Evolutionary conservation across 2,888 invertebrate species (phyloP).

Genomic region (Orthosia cruda): DNA sequence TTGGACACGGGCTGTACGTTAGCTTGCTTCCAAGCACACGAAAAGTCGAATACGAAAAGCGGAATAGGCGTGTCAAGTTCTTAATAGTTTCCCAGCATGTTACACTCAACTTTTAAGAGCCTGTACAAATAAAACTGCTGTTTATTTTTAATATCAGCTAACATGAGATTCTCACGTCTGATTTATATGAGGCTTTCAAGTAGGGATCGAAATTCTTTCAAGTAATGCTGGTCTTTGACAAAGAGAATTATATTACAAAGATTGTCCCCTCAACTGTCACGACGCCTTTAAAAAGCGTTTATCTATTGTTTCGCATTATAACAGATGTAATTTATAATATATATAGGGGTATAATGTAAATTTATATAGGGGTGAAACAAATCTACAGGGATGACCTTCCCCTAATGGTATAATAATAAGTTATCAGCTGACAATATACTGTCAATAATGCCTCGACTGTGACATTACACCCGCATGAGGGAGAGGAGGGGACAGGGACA

Average conservation of each 20-base stretch:
- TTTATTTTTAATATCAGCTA: background rate
- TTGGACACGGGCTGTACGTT: too few relatives aligned
- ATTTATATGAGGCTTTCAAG: background rate
- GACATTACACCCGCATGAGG: slow-evolving; percentile 24
- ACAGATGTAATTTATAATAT: too few relatives aligned
- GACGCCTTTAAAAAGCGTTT: too few relatives aligned
- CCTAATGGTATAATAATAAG: background rate
- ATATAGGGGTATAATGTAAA: background rate
- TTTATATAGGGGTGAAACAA: background rate
- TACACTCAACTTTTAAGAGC: background rate
- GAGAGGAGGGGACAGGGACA: slow-evolving; percentile 22
- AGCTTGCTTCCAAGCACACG: too few relatives aligned
- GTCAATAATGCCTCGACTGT: background rate
- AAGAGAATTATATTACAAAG: background rate
- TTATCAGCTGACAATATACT: slow-evolving; percentile 4
- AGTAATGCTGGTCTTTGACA: background rate
- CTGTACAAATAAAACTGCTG: background rate
- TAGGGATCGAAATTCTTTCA: background rate
- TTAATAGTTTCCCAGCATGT: background rate
- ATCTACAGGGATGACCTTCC: background rate
- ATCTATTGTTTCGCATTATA: too few relatives aligned
- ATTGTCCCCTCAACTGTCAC: too few relatives aligned
- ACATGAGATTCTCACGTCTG: background rate
- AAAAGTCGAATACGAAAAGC: too few relatives aligned
- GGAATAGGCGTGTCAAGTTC: too few relatives aligned